Evolutionary conservation across 2,797 vertebrate species (phyloP), one percentile per base, ranked within the genome.

Genomic region (Novumbra hubbsi): DNA sequence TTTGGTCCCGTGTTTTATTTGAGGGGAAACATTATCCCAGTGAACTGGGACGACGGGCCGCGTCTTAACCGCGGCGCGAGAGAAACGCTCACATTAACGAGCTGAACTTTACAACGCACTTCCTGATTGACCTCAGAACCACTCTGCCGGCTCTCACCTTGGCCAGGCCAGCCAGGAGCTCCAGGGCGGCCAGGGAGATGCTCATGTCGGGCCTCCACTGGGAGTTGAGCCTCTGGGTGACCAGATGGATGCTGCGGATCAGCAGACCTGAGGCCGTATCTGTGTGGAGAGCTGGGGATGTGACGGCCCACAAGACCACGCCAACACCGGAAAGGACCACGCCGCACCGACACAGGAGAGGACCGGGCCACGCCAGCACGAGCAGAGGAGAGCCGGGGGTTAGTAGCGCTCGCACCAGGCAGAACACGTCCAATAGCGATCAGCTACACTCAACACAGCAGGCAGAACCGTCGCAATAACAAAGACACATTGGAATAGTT

Each of bases 191-290:
- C 83, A 98, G 87, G 17, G 96, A 98, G 88, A 98, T 94, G 79
- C 95, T 96, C 92, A 97, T 95, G 86, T 98, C 96, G 50, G 94
- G 94, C 77, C 94, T 94, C 97, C 97, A 98, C 84, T 97, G 95
- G 0, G 93, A 91, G 76, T 95, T 96, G 82, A 98, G 94, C 76
- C 95, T 92, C 85, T 96, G 95, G 55, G 96, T 97, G 86, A 98
- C 93, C 81, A 97, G 90, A 86, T 96, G 95, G 86, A 96, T 96
- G 86, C 94, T 95, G 83, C 95, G 94, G 81, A 96, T 95, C 90
- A 96, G 94, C 75, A 96, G 94, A 72, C 95, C 95, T 5, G 94
- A 92, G 76, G 95, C 95, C 57, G 95, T 95, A 94, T 96, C 95
- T 96, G 95, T 96, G 92, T 96, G 92, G 92, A 96, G 95, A 96